Evolutionary conservation across 1,140 invertebrate species (phyloP).

Genomic region (Drosophila parabipectinata): DNA sequence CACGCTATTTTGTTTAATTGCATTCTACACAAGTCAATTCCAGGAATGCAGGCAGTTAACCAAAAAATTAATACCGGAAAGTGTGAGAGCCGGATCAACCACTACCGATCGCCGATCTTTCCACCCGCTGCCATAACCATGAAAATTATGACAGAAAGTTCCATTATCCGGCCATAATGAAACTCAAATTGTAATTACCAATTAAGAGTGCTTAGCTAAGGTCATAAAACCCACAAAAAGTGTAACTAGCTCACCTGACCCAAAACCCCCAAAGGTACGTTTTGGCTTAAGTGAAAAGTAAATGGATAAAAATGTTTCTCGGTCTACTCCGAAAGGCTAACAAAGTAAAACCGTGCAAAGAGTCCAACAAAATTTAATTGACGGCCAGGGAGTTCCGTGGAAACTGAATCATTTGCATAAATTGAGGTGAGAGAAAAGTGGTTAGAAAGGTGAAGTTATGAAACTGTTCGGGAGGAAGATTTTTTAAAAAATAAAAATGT

Average conservation of each 20-base stretch:
- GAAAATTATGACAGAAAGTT: constrained; percentile 49
- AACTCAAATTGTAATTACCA: constrained; percentile 67
- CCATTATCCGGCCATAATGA: constrained; percentile 47
- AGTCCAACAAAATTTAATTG: constrained; percentile 63
- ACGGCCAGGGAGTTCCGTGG: constrained; percentile 72
- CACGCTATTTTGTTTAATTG: constrained; percentile 82
- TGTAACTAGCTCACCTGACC: constrained; percentile 28
- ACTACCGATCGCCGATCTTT: constrained; percentile 18
- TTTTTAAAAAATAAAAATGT: too few relatives aligned
- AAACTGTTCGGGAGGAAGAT: not conserved
- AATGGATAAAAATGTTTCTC: constrained; percentile 31
- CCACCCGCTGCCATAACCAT: constrained; percentile 7
- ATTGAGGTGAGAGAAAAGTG: constrained; percentile 20
- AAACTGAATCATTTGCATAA: constrained; percentile 79
- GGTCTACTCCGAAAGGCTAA: constrained; percentile 25
- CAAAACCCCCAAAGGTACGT: constrained; percentile 17
- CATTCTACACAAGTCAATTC: constrained; percentile 74
- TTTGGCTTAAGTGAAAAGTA: constrained; percentile 40
- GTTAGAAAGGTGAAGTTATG: not conserved
- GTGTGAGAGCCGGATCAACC: constrained; percentile 27
- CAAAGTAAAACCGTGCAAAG: constrained; percentile 22
- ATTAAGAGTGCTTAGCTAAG: constrained; percentile 54
- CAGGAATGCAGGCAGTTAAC: constrained; percentile 68
- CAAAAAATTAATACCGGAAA: constrained; percentile 67
- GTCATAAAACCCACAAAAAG: constrained; percentile 60